A percentile compares a stretch with the other conserved stretches of the same genome.
Conservation (phyloP, 92 coral and sea anemone genomes). For the Virgularia gustaviana region DNA sequence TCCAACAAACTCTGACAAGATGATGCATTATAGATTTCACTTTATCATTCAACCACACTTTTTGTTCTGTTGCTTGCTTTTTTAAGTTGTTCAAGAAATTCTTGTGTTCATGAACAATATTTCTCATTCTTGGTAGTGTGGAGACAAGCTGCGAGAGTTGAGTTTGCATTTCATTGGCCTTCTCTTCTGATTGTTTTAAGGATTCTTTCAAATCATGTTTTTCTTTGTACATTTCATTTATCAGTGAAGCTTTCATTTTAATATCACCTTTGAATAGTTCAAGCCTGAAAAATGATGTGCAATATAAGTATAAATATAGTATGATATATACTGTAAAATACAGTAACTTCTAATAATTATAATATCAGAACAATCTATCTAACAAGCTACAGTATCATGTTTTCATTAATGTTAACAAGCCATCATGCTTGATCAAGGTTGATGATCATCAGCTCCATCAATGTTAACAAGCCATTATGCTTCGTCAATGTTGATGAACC, state of each 20-base stretch:
- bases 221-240: constrained; percentile 22
- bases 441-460: no score
- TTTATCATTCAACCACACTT: not conserved
- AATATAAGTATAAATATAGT: not conserved
- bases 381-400: not conserved
- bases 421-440: not conserved
- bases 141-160: not conserved
- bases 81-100: constrained; percentile 20
- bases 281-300: constrained; percentile 5
- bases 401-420: not conserved
- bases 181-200: constrained; percentile 7
- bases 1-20: not conserved
- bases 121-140: not conserved
- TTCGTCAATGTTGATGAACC: no score
- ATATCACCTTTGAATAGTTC: constrained; percentile 30
- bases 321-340: no score
- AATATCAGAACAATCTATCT: not conserved
- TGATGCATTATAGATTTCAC: not conserved
- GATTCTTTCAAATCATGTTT: not conserved
- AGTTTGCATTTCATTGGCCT: constrained; percentile 4
- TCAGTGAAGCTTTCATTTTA: constrained; percentile 24
- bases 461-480: no score
- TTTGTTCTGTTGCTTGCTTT: constrained; percentile 6
- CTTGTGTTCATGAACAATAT: not conserved
- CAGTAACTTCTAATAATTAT: not conserved